Conservation (phyloP, 2,797 vertebrate species). For the Characodon lateralis region DNA sequence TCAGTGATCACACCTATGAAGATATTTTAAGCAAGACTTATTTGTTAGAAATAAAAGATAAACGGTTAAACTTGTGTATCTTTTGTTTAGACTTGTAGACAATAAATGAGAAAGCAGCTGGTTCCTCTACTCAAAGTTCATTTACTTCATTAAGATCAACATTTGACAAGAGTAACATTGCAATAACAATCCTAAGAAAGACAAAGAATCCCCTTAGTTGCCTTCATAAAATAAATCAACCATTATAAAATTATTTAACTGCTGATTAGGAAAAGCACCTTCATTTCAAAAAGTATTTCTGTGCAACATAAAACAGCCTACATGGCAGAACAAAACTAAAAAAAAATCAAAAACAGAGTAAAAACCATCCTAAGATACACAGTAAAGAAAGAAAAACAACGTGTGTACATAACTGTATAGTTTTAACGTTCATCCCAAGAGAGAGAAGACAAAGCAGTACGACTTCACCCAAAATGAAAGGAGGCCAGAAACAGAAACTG, state of each 20-base stretch:
- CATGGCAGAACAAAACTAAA: constrained; percentile 22
- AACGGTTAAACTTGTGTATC: constrained; percentile 37
- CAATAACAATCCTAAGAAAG: constrained; percentile 7
- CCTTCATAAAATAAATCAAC: constrained; percentile 14
- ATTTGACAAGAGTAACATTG: neutral
- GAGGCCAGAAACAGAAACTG: constrained; percentile 25
- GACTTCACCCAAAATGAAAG: constrained; percentile 55
- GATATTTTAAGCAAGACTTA: constrained; percentile 16
- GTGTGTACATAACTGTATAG: constrained; percentile 3
- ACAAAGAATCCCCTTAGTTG: constrained; percentile 37
- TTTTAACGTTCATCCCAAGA: constrained; percentile 32
- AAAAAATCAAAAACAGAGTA: constrained; percentile 46
- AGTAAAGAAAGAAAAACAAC: constrained; percentile 1
- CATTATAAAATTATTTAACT: constrained; percentile 23
- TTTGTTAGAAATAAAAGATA: constrained; percentile 15
- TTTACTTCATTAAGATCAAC: constrained; percentile 55
- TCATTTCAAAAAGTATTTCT: constrained; percentile 42
- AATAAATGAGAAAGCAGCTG: constrained; percentile 12
- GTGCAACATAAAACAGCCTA: constrained; percentile 21
- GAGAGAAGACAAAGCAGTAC: constrained; percentile 43
- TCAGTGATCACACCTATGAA: neutral
- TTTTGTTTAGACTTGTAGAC: neutral
- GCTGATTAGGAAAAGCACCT: constrained; percentile 49
- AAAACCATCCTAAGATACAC: constrained; percentile 17
- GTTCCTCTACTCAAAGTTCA: constrained; percentile 1